Conservation (phyloP, 2,888 invertebrate species). For the Drosophila imparisetae region DNA sequence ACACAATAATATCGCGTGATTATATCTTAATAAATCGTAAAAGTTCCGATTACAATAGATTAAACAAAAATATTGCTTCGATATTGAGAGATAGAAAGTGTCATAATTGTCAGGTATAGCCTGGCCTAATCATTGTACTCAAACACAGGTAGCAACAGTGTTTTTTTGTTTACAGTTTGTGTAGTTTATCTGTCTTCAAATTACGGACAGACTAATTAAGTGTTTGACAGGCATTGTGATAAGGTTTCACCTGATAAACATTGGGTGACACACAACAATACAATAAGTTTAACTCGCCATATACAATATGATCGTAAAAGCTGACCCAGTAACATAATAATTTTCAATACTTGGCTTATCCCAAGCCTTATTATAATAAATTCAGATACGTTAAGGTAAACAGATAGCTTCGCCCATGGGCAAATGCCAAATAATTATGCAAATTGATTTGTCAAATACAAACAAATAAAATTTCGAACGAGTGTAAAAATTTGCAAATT, state of each 20-base stretch:
- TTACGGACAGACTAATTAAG: conserved; percentile 37
- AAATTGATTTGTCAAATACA: conserved; percentile 24
- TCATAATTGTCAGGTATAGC: background rate
- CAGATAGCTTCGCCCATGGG: conserved; percentile 1
- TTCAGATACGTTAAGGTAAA: background rate
- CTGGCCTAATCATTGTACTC: conserved; percentile 31
- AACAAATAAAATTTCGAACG: conserved; percentile 25
- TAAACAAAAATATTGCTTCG: background rate
- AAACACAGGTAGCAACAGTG: conserved; percentile 31
- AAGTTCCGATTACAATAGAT: background rate
- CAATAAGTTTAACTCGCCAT: background rate
- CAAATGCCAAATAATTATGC: conserved; percentile 29
- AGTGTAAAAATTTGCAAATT: conserved; percentile 27
- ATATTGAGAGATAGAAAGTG: background rate
- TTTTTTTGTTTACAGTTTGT: conserved; percentile 48
- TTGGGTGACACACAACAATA: conserved; percentile 12
- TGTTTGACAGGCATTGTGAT: conserved; percentile 41
- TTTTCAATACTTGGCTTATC: background rate
- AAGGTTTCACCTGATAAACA: conserved; percentile 28
- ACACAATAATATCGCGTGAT: background rate
- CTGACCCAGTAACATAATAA: conserved; percentile 21
- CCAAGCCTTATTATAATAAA: conserved; percentile 6
- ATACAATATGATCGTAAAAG: background rate
- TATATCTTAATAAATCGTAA: background rate
- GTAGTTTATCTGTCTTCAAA: conserved; percentile 17